These are phyloP conservation scores for Ceratina australensis DNA, from an alignment of 1,140 invertebrate species.

Conservation along the genomic window DNA sequence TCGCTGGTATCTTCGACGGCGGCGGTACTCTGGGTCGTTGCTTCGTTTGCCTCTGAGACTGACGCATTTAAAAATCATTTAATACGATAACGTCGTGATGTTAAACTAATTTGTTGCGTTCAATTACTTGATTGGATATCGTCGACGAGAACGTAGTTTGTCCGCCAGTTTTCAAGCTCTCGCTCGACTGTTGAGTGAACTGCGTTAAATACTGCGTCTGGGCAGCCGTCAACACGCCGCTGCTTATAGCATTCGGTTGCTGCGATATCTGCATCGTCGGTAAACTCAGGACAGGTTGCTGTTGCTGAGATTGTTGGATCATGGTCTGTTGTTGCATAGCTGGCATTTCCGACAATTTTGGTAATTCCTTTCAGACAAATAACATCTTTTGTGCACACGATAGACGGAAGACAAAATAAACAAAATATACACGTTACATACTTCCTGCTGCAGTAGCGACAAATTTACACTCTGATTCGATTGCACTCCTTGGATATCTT, in stretches of 20 bases:
- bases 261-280: constrained; percentile 77
- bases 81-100: background rate
- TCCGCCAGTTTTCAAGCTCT: constrained; percentile 82
- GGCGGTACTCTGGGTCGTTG: constrained; percentile 92
- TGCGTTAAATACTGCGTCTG: constrained; percentile 87
- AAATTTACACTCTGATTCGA: constrained; percentile 64
- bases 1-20: constrained; percentile 96
- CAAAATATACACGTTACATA: constrained; percentile 33
- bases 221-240: constrained; percentile 82
- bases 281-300: constrained; percentile 67
- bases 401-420: background rate
- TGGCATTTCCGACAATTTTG: constrained; percentile 71
- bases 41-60: constrained; percentile 83
- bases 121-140: constrained; percentile 72
- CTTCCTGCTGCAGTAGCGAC: constrained; percentile 65
- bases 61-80: constrained; percentile 24
- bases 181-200: constrained; percentile 85
- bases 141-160: constrained; percentile 75
- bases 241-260: constrained; percentile 72
- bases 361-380: constrained; percentile 61
- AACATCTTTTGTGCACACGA: constrained; percentile 19
- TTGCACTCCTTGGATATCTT: constrained; percentile 62
- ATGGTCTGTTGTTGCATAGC: constrained; percentile 65
- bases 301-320: constrained; percentile 70
- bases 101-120: no score